These are phyloP conservation scores for Malurus elegans DNA, from an alignment of 2,113 vertebrate genomes.

Conservation along the genomic window DNA sequence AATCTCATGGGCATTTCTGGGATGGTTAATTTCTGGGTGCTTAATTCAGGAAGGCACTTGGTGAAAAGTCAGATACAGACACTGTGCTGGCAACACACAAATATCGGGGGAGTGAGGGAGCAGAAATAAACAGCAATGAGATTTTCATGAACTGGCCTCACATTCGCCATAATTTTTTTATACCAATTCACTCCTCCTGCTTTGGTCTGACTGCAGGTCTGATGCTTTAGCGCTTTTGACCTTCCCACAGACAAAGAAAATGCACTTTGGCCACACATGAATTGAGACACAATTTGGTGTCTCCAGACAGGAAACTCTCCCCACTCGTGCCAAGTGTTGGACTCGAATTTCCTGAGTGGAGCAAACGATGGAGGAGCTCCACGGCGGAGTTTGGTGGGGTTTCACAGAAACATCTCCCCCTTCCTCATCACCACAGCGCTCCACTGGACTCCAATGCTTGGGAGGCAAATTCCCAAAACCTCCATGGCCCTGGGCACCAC, in stretches of 20 bases:
- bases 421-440: accelerated
- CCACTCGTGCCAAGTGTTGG: background rate
- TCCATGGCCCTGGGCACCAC: accelerated
- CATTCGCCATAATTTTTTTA: background rate
- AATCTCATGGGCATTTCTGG: background rate
- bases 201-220: background rate
- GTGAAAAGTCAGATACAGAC: background rate
- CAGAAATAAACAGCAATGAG: background rate
- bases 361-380: background rate
- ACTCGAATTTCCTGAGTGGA: background rate
- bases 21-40: background rate
- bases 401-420: background rate
- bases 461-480: background rate
- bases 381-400: background rate
- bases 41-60: background rate
- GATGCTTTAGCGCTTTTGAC: background rate
- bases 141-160: background rate
- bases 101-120: background rate
- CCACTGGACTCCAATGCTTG: accelerated
- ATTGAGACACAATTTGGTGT: background rate
- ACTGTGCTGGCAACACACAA: background rate
- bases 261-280: background rate
- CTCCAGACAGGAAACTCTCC: background rate
- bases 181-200: background rate
- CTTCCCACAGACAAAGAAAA: constrained; percentile 20